Evolutionary conservation across 2,113 vertebrate genomes (phyloP), one percentile per base, ranked within the genome.

Genomic region (Nycticryphes semicollaris): DNA sequence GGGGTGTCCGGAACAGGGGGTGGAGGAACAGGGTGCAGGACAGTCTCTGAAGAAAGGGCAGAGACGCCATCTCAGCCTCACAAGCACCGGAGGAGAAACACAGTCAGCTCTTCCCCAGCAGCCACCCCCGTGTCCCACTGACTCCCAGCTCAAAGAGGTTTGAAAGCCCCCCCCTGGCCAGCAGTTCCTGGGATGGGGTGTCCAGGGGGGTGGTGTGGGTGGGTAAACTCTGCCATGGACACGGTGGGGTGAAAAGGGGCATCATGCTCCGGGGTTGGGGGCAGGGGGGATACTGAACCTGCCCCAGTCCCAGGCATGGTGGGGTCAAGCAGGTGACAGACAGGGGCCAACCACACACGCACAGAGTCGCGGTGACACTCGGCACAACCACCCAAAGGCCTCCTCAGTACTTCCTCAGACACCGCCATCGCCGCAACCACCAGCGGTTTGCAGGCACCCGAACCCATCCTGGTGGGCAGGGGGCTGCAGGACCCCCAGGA

Each of bases 351-450:
- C 51, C 23, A 76, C 74, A 27, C 84, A 16, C 14, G 10, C 22
- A 3, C 39, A 12, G 37, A 12, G 37, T 7, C 1, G 1, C 0
- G 2, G 47, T 45, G 56, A 63, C 2, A 1, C 24, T 1, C 68
- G 9, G 6, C 31, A 74, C 12, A 37, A 30, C 6, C 69, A 27
- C 75, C 41, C 25, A 14, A 18, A 50, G 9, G 28, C 18, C 53
- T 30, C 57, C 37, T 37, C 2, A 0, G 6, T 24, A 60, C 27
- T 48, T 63, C 82, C 48, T 59, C 74, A 77, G 28, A 59, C n/a
- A n/a, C 64, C 20, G 4, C 63, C 21, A 4, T 50, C 6, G 3
- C 56, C 2, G 7, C 69, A 20, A 1, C 10, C 2, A 6, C 35
- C 64, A 4, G 54, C 16, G 3, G 31, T 30, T 35, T 24, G 24